Conservation (phyloP, 1,140 invertebrate genomes). For the Uloborus diversus region DNA sequence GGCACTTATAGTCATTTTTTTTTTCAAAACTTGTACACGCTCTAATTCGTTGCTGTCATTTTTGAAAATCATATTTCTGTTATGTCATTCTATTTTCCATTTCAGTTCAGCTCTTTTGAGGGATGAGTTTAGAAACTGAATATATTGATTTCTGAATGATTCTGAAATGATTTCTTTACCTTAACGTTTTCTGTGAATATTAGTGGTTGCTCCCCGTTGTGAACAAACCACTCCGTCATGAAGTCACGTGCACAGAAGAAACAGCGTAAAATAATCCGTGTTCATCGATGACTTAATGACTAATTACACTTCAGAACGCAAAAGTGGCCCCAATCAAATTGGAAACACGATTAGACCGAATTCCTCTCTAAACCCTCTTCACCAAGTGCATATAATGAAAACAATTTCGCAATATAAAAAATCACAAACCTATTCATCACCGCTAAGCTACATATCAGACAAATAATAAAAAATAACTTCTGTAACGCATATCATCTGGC, state of each 20-base stretch:
- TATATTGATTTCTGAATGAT: too few species aligned
- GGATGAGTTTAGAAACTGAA: too few species aligned
- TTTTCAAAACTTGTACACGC: too few species aligned
- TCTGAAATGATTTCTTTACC: too few species aligned
- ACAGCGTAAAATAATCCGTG: background rate
- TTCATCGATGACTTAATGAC: conserved; percentile 50
- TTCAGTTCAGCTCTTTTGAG: too few species aligned
- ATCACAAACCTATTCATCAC: background rate
- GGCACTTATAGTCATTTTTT: too few species aligned
- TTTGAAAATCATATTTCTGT: too few species aligned
- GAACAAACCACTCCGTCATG: background rate
- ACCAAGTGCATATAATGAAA: conserved; percentile 4
- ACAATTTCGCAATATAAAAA: background rate
- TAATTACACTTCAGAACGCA: conserved; percentile 48
- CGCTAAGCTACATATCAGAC: background rate
- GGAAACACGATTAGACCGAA: conserved; percentile 41
- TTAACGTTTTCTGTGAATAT: too few species aligned
- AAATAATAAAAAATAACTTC: conserved; percentile 42
- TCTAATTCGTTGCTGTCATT: too few species aligned
- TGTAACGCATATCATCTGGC: conserved; percentile 21
- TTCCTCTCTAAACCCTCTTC: conserved; percentile 27
- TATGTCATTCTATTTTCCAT: too few species aligned
- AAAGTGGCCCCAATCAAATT: conserved; percentile 41
- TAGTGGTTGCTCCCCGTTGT: background rate
- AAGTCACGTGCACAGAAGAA: conserved; percentile 1